A percentile compares a stretch with the other conserved stretches of the same genome.
These are phyloP conservation scores for Masnerella sp. DNA, from an alignment of 2,888 invertebrate species.

Conservation along the genomic window DNA sequence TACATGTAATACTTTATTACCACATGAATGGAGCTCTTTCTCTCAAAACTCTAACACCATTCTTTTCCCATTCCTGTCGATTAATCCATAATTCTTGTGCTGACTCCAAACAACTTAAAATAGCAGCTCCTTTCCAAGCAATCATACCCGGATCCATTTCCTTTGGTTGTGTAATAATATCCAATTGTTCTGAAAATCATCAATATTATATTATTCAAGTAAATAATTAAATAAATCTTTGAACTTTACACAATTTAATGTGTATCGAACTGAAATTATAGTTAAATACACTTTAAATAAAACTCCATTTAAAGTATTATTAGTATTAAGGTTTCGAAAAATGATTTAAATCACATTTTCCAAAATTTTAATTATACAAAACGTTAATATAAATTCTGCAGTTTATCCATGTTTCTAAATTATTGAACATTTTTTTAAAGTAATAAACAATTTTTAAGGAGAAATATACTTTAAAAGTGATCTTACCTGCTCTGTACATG, in stretches of 20 bases:
- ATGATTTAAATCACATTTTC: too few relatives aligned
- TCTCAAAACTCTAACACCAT: constrained; percentile 89
- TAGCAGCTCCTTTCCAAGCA: constrained; percentile 96
- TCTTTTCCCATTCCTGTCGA: constrained; percentile 90
- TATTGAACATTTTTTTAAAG: too few relatives aligned
- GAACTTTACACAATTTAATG: too few relatives aligned
- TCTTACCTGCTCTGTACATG: constrained; percentile 83
- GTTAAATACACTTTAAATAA: too few relatives aligned
- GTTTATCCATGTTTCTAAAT: too few relatives aligned
- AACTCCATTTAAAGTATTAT: too few relatives aligned
- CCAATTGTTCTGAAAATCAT: constrained; percentile 83
- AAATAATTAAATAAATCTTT: too few relatives aligned
- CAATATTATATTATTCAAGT: constrained; percentile 2
- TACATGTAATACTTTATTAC: constrained; percentile 76
- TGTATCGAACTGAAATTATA: too few relatives aligned
- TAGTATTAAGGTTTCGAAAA: too few relatives aligned
- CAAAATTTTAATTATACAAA: constrained; percentile 7
- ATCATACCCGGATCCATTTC: constrained; percentile 95
- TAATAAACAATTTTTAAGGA: neutral
- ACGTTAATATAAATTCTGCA: too few relatives aligned
- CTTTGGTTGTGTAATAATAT: constrained; percentile 93
- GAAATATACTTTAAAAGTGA: neutral
- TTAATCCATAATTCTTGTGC: constrained; percentile 96
- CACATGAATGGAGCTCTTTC: constrained; percentile 96
- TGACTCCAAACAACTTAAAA: constrained; percentile 94